These are phyloP conservation scores for Steinernema feltiae DNA, from an alignment of 1,140 invertebrate species.

Conservation along the genomic window DNA sequence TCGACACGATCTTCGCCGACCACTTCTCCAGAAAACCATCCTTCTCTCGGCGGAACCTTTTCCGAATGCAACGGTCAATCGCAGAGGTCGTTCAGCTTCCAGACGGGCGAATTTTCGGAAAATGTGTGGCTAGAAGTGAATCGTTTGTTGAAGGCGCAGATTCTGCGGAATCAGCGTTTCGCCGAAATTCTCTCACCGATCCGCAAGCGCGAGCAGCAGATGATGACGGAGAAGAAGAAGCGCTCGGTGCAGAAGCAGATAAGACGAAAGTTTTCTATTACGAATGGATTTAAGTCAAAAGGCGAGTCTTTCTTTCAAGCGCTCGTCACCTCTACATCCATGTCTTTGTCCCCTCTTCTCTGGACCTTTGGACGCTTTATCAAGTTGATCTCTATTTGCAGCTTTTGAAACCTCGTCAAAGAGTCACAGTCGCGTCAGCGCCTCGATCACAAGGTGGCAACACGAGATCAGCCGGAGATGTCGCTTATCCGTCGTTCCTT, in stretches of 20 bases:
- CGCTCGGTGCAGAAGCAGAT: neutral
- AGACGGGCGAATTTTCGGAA: neutral
- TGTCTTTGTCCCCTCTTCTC: too few species aligned
- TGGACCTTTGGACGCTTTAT: too few species aligned
- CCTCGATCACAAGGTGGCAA: neutral
- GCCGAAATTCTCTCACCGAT: neutral
- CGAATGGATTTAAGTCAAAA: neutral
- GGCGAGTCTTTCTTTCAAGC: neutral
- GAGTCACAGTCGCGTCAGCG: neutral
- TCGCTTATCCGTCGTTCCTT: neutral
- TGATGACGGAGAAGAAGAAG: neutral
- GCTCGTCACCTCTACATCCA: too few species aligned
- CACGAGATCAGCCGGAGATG: neutral
- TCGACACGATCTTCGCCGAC: neutral
- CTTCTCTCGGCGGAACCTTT: too few species aligned
- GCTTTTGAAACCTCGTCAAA: neutral
- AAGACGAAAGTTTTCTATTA: neutral
- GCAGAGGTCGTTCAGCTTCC: neutral
- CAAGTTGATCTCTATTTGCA: neutral
- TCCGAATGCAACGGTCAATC: too few species aligned
- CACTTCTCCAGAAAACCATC: neutral
- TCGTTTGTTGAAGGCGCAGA: neutral
- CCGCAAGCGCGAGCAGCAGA: neutral
- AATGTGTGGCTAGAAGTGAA: neutral
- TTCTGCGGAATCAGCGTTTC: neutral